Evolutionary conservation across 2,113 vertebrate species (phyloP).

Genomic region (Gymnarchus niloticus): DNA sequence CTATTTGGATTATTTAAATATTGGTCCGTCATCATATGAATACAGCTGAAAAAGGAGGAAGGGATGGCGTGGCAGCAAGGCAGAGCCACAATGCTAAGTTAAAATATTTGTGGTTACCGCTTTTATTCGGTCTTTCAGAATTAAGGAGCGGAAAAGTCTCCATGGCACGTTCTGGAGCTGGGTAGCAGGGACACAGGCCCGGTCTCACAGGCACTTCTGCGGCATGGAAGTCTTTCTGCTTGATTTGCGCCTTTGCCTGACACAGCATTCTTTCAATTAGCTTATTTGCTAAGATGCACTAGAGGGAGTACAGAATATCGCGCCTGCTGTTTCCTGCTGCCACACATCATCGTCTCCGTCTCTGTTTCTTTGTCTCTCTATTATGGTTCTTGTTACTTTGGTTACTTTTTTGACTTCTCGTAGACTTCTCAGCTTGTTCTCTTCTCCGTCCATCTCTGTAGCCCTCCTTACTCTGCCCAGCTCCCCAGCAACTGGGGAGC

Average conservation of each 20-base stretch:
- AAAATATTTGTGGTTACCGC: slow-evolving; percentile 42
- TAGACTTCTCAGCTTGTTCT: slow-evolving; percentile 14
- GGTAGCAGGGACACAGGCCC: neutral
- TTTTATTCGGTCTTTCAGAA: slow-evolving; percentile 24
- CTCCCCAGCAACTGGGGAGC: slow-evolving; percentile 44
- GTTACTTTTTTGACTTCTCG: slow-evolving; percentile 10
- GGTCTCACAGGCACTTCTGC: neutral
- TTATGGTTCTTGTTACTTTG: slow-evolving; percentile 11
- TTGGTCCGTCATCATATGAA: slow-evolving; percentile 38
- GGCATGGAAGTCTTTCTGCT: neutral
- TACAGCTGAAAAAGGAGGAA: slow-evolving; percentile 19
- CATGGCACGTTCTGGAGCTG: neutral
- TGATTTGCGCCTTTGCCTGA: neutral
- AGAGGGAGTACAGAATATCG: neutral
- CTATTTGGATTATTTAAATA: slow-evolving; percentile 48
- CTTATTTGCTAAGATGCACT: slow-evolving; percentile 20
- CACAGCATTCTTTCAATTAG: slow-evolving; percentile 22
- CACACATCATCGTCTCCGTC: slow-evolving; percentile 8
- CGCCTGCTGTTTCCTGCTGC: neutral
- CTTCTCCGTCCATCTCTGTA: slow-evolving; percentile 32
- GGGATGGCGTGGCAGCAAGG: slow-evolving; percentile 23
- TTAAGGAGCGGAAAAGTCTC: neutral
- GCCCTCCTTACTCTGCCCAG: slow-evolving; percentile 30
- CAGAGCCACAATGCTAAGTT: slow-evolving; percentile 35
- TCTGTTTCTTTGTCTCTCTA: neutral